Evolutionary conservation across 2,113 vertebrate species (phyloP).

Genomic region (Elaphurus davidianus): DNA sequence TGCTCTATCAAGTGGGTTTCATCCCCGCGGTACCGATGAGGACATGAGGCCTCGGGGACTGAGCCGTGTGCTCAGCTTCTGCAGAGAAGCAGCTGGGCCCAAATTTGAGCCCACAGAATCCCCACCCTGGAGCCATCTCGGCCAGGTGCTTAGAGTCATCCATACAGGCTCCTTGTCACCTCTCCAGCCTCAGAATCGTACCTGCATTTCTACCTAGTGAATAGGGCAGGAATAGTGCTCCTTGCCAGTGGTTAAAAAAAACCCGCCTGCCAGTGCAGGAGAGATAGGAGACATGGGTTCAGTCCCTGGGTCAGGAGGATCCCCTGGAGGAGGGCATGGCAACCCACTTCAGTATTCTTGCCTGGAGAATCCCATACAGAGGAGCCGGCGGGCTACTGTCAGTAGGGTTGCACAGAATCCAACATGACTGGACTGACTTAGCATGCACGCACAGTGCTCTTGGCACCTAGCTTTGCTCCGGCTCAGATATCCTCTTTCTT

Average conservation of each 20-base stretch:
- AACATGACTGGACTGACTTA: neutral
- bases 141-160: neutral
- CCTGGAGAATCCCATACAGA: neutral
- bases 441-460: neutral
- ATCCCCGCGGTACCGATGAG: rapidly evolving
- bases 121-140: neutral
- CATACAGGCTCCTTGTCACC: rapidly evolving
- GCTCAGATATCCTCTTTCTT: neutral
- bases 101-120: rapidly evolving
- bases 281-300: neutral
- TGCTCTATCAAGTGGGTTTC: neutral
- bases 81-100: no score
- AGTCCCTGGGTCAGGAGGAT: neutral
- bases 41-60: neutral
- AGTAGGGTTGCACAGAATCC: neutral
- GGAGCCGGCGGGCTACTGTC: rapidly evolving
- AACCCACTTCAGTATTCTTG: neutral
- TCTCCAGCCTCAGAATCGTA: rapidly evolving
- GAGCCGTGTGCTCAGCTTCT: no score
- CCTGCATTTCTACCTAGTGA: neutral
- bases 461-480: neutral
- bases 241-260: neutral
- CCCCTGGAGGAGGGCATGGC: neutral
- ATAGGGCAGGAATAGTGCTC: neutral
- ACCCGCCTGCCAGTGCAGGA: neutral